Evolutionary conservation across 2,113 vertebrate species (phyloP), one percentile per base, ranked within the genome.

Genomic region (Hyperopisus bebe): DNA sequence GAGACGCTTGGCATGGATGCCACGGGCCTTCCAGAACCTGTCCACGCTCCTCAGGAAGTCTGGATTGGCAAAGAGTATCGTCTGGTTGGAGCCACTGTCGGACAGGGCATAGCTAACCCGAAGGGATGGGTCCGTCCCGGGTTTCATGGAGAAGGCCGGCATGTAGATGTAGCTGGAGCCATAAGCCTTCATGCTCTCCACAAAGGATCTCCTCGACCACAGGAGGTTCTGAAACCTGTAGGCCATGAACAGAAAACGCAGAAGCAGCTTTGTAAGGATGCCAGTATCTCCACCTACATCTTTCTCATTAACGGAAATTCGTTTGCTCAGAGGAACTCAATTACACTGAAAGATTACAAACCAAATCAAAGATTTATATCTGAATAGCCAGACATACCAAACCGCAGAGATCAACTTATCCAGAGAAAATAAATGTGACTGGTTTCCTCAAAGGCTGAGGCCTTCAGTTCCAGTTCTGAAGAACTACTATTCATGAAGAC

Each of bases 131-230:
- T 97, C 0, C 98, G 99, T 31, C 98, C 98, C 87, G 0, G 97
- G 96, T 91, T 95, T 97, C 97, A 98, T 99, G 2, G 98, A 98
- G 94, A 99, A 99, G 0, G 98, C 98, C 1, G 98, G 98, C 97
- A 99, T 98, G 93, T 99, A 99, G 92, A 99, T 95, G 92, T 96
- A 99, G 94, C 98, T 98, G 80, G 95, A 95, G 90, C 98, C 98
- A 39, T 99, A 99, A 2, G 95, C 96, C 93, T 97, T 97, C 95
- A 99, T 97, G 0, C 94, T 97, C 74, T 99, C 97, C 91, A 99
- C 97, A 90, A 99, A 99, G 0, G 95, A 92, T 91, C 97, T 99
- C 31, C 98, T 95, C 5, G 98, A 99, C 98, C 98, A 99, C 27
- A 99, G 94, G 8, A 99, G 96, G 82, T 97, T 98, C 95, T 99